phyloP scores from a whole-genome alignment of 2,888 invertebrate genomes.

The Caenorhabditis wallacei region DNA sequence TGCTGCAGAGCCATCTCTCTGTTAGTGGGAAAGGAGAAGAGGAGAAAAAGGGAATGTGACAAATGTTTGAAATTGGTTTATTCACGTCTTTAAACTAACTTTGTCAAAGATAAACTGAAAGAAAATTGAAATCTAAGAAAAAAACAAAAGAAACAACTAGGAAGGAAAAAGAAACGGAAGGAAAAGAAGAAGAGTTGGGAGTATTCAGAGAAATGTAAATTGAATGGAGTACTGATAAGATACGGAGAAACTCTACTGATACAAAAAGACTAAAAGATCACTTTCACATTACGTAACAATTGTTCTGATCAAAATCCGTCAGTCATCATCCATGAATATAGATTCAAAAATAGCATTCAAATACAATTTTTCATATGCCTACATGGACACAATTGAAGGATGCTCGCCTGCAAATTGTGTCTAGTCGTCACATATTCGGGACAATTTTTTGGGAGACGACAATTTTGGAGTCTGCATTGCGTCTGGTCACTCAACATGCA shows the following conservation, averaged over 20 bases:
- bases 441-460: neutral
- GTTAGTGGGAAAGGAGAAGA: constrained; percentile 13
- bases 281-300: neutral
- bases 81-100: constrained; percentile 55
- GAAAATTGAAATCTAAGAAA: constrained; percentile 11
- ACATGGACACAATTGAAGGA: constrained; percentile 19
- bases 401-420: constrained; percentile 39
- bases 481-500: constrained; percentile 46
- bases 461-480: constrained; percentile 15
- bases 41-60: constrained; percentile 53
- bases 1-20: constrained; percentile 45
- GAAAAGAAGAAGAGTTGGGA: constrained; percentile 5
- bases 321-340: constrained; percentile 6
- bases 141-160: neutral
- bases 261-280: constrained; percentile 45
- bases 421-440: constrained; percentile 12
- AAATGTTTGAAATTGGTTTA: constrained; percentile 61
- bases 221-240: constrained; percentile 16
- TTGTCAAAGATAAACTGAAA: constrained; percentile 46
- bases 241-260: constrained; percentile 18
- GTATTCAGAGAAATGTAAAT: constrained; percentile 24
- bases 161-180: neutral
- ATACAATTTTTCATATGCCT: constrained; percentile 16
- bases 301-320: neutral
- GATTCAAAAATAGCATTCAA: constrained; percentile 10